Base-by-base conservation (phyloP, 2,888 invertebrate genomes). In the Tachina grossa region DNA sequence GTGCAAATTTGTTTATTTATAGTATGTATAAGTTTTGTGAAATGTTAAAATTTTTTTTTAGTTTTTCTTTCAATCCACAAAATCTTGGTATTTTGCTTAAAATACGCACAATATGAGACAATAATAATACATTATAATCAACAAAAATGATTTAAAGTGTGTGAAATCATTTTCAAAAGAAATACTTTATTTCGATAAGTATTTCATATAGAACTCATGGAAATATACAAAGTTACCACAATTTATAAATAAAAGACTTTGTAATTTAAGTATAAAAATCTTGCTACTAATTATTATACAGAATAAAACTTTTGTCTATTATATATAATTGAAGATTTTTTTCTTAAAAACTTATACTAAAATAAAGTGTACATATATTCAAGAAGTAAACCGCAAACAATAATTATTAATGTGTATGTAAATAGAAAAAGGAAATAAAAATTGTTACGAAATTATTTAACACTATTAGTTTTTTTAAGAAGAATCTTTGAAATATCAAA, bases 231-330 rank as follows among this genome's bases (percentile, higher is more conserved):
- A 39, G 19, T 39, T 53, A 66, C 14, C 22, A 65, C 47, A 16
- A 61, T 39, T 53, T 47, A 11, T 41, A 63, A 59, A 63, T 47
- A n/a, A 53, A n/a, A 45, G 45, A 47, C 51, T 74, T 65, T 43
- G 43, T 47, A 69, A 51, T 31, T 47, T 31, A 68, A 16, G 14
- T 57, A 41, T 16, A 0, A 43, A 71, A 55, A 16, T 75, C 22
- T 45, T 71, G 57, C 49, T 65, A 74, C 57, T 71, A 79, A 11
- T 55, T 31, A 39, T n/a, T 69, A 63, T 80, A 71, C 71, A 61
- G 63, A 19, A 31, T 9, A 66, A 55, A 81, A 51, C 68, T 72
- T 71, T 68, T 61, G 85, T 85, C 81, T 78, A 85, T 82, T 85
- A 85, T 69, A 85, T 69, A 51, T 85, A 75, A 81, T 2, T 63